Evolutionary conservation across 2,797 vertebrate genomes (phyloP).

Genomic region (Sebastes hopkinsi): DNA sequence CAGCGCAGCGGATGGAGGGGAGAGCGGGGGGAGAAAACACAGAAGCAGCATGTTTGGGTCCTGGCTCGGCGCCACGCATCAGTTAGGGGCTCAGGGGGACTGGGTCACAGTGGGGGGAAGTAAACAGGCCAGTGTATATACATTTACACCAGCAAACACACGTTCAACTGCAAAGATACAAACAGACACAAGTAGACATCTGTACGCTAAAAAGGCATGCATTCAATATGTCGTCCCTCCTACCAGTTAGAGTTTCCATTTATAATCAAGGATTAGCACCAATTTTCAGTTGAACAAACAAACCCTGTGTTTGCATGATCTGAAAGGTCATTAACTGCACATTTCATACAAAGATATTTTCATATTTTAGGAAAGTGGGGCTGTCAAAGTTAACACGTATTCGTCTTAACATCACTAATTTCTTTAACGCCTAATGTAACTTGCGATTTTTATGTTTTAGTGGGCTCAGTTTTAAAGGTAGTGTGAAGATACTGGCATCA

Average conservation of each 20-base stretch:
- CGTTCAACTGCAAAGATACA: not conserved
- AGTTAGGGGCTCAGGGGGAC: slow-evolving; percentile 38
- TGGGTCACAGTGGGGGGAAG: slow-evolving; percentile 53
- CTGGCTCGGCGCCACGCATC: slow-evolving; percentile 50
- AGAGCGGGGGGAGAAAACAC: slow-evolving; percentile 6
- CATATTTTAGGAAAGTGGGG: not conserved
- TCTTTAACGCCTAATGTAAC: too few species aligned
- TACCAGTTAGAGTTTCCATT: not conserved
- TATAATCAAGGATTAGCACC: not conserved
- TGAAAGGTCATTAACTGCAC: not conserved
- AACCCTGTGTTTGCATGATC: not conserved
- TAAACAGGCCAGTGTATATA: slow-evolving; percentile 38
- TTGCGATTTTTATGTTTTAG: too few species aligned
- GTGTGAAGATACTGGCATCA: too few species aligned
- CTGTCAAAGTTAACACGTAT: too few species aligned
- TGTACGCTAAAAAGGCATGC: not conserved
- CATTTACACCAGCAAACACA: slow-evolving; percentile 29
- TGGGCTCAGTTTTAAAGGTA: too few species aligned
- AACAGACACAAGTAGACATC: slow-evolving; percentile 8
- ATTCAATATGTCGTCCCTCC: not conserved
- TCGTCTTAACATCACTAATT: too few species aligned
- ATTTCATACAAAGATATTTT: not conserved
- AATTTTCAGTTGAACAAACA: not conserved
- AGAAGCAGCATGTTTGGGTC: slow-evolving; percentile 53
- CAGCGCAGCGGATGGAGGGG: slow-evolving; percentile 36